Percentiles rank a stretch among this genome's conserved stretches.
Conservation (phyloP, 2,113 vertebrate genomes). For the Fregetta grallaria region DNA sequence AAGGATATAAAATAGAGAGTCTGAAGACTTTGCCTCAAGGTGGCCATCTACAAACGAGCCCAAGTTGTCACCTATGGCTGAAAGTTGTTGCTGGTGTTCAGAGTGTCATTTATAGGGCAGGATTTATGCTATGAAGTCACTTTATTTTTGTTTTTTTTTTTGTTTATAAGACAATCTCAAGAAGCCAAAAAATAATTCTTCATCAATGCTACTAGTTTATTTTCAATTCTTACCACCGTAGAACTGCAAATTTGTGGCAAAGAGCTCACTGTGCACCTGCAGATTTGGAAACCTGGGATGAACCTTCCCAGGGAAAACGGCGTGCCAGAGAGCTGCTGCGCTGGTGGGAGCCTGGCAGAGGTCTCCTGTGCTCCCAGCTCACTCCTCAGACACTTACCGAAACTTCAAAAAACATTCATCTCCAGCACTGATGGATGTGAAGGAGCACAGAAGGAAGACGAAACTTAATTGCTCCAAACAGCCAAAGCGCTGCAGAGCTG, state of each 20-base stretch:
- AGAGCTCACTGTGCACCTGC: rapidly evolving
- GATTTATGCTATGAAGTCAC: neutral
- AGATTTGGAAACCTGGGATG: neutral
- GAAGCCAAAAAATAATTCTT: neutral
- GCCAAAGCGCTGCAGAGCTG: neutral
- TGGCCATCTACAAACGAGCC: neutral
- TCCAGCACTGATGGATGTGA: rapidly evolving
- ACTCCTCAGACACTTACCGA: rapidly evolving
- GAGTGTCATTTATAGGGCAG: neutral
- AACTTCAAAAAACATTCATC: neutral
- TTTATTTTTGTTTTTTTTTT: neutral
- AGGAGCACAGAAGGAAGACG: neutral
- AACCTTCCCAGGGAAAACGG: neutral
- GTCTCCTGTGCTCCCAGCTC: neutral
- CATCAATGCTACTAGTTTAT: neutral
- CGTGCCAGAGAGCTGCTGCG: neutral
- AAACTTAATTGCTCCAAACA: neutral
- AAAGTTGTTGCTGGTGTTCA: neutral
- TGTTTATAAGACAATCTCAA: neutral
- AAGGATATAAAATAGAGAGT: neutral
- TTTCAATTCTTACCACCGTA: neutral
- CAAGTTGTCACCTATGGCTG: neutral
- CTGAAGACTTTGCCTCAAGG: neutral
- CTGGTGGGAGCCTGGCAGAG: neutral
- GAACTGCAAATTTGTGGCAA: neutral